Evolutionary conservation across 2,888 invertebrate genomes (phyloP), one percentile per base, ranked within the genome.

Genomic region (Sarcophaga rosellei): DNA sequence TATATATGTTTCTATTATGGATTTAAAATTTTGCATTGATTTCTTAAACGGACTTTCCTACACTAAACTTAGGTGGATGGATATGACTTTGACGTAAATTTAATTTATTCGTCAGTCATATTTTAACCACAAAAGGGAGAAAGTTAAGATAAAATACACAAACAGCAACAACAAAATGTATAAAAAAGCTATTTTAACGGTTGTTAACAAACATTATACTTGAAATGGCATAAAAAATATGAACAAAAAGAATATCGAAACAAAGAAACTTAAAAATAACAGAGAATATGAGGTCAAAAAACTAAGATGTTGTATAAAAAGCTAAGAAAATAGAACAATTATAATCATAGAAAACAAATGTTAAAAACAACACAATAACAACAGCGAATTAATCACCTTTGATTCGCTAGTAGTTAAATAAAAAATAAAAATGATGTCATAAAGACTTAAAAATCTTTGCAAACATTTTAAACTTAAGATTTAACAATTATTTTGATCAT

Each of bases 221-320:
- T 53, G 44, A 20, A 35, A 10, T 35, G 2, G 35, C 35, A 2
- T 65, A 17, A 17, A 61, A 66, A n/a, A 61, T 47, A 57, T 69
- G 75, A n/a, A 45, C 25, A 68, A 25, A 70, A 62, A 61, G 61
- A 69, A 69, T 35, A 23, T 2, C 2, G 63, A n/a, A 68, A 20
- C 11, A 44, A 78, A 77, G 11, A 47, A 69, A 23, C 62, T 75
- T 20, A 70, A 15, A 57, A 15, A 12, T 61, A 69, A 25, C 45
- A 62, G 68, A 74, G 62, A 78, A 62, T 35, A 76, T 20, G 57
- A 72, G 76, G 59, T 82, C 72, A 82, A 82, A 76, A 81, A 82
- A 76, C 70, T 35, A 45, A 61, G 68, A 74, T 47, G 61, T 12
- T 45, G 23, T 75, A 75, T 63, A 81, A 35, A 23, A 35, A 35